These are phyloP conservation scores for Amphiura filiformis DNA, from an alignment of 35 echinoderm and acorn worm species.

Conservation along the genomic window DNA sequence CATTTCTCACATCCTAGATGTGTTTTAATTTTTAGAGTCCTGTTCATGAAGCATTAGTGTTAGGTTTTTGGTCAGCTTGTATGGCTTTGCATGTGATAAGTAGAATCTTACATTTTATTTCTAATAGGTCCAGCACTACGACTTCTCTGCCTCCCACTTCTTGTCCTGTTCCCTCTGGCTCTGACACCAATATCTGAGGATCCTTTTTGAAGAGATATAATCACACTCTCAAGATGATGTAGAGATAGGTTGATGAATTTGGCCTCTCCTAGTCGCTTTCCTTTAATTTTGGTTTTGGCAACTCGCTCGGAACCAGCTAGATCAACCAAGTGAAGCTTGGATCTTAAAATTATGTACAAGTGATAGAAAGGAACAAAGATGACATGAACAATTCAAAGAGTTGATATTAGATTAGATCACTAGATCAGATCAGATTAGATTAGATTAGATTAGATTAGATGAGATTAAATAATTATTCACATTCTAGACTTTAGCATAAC, in stretches of 20 bases:
- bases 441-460: too few species aligned
- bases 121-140: slow-evolving; percentile 46
- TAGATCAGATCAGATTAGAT: too few species aligned
- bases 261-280: slow-evolving; percentile 45
- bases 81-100: too few species aligned
- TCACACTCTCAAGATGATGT: slow-evolving; percentile 61
- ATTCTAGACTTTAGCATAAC: too few species aligned
- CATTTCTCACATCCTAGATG: too few species aligned
- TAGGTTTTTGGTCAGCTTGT: too few species aligned
- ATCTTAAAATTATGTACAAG: slow-evolving; percentile 24
- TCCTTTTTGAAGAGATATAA: slow-evolving; percentile 40
- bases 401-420: too few species aligned
- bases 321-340: slow-evolving; percentile 58
- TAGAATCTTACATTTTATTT: slow-evolving; percentile 16
- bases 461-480: too few species aligned
- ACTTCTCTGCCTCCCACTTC: not conserved
- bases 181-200: not conserved
- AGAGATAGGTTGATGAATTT: slow-evolving; percentile 64
- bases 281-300: slow-evolving; percentile 42
- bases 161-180: not conserved
- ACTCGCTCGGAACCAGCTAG: slow-evolving; percentile 55
- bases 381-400: too few species aligned
- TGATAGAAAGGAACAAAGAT: too few species aligned
- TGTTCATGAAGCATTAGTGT: too few species aligned
- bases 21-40: too few species aligned